Conservation (phyloP, 2,113 vertebrate genomes). For the Passer domesticus region DNA sequence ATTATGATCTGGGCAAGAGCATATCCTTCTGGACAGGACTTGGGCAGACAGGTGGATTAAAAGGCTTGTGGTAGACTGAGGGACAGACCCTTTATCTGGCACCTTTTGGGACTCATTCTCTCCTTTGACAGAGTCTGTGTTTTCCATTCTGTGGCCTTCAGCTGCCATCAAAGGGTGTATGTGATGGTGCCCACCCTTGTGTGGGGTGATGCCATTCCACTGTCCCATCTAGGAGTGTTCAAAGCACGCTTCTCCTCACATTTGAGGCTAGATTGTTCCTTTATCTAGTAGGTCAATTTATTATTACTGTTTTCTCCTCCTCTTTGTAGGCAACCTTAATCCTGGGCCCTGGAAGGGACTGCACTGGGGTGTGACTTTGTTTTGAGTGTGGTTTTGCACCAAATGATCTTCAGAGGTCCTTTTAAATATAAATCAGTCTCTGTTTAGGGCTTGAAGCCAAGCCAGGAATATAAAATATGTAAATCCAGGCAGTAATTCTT, state of each 20-base stretch:
- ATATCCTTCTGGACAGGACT: background rate
- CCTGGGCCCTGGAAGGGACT: background rate
- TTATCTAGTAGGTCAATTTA: background rate
- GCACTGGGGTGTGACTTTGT: accelerated
- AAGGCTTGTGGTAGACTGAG: background rate
- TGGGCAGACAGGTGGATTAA: background rate
- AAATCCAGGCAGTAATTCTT: background rate
- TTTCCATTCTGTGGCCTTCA: background rate
- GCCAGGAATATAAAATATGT: background rate
- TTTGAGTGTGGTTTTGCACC: background rate
- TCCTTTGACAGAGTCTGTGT: background rate
- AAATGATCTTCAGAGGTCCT: background rate
- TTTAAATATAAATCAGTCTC: background rate
- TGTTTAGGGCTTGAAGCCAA: background rate
- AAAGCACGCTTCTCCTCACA: background rate
- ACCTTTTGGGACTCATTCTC: background rate
- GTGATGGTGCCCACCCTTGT: background rate
- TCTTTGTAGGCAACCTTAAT: background rate
- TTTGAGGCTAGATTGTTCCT: background rate
- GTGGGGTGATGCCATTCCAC: accelerated
- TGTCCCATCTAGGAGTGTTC: background rate
- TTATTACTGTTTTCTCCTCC: background rate
- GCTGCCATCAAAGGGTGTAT: background rate
- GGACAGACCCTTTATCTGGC: background rate
- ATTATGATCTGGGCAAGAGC: background rate